phyloP scores from a whole-genome alignment of 30 jellyfish, hydroid and myxozoan species.

The Catostylus mosaicus region DNA sequence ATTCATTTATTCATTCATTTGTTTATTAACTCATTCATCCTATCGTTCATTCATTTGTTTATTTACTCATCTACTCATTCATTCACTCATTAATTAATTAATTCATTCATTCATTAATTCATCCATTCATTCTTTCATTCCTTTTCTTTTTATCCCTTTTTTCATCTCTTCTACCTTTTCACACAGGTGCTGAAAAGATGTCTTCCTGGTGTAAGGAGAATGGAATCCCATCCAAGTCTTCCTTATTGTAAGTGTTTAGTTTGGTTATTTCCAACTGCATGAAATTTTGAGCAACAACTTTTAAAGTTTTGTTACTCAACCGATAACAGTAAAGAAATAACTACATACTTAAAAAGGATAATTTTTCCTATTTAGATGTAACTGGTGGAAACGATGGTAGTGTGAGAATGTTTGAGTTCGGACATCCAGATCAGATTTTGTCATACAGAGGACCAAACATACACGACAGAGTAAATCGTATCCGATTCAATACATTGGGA shows the following conservation, averaged over 20 bases:
- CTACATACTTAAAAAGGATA: too few species aligned
- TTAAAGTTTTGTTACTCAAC: too few species aligned
- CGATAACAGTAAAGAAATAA: too few species aligned
- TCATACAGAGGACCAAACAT: conserved; percentile 75
- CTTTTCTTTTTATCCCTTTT: background rate
- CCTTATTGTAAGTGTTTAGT: conserved; percentile 92
- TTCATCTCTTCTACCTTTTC: background rate
- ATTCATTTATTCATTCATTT: too few species aligned
- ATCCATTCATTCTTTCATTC: background rate
- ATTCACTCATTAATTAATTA: too few species aligned
- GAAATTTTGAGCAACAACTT: too few species aligned
- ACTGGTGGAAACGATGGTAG: conserved; percentile 93
- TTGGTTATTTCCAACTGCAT: too few species aligned
- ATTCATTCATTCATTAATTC: too few species aligned
- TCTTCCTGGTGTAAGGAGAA: conserved; percentile 75
- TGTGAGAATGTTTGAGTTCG: conserved; percentile 86
- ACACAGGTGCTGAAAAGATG: conserved; percentile 55
- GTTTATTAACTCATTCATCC: too few species aligned
- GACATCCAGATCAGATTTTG: conserved; percentile 86
- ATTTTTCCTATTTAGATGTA: conserved; percentile 78
- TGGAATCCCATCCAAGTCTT: conserved; percentile 90
- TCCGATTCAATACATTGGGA: conserved; percentile 83
- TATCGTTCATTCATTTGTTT: too few species aligned
- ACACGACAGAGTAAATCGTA: conserved; percentile 82
- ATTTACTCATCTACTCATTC: too few species aligned